Base-by-base conservation (phyloP, 2,888 invertebrate genomes). In the Dynastes maya region DNA sequence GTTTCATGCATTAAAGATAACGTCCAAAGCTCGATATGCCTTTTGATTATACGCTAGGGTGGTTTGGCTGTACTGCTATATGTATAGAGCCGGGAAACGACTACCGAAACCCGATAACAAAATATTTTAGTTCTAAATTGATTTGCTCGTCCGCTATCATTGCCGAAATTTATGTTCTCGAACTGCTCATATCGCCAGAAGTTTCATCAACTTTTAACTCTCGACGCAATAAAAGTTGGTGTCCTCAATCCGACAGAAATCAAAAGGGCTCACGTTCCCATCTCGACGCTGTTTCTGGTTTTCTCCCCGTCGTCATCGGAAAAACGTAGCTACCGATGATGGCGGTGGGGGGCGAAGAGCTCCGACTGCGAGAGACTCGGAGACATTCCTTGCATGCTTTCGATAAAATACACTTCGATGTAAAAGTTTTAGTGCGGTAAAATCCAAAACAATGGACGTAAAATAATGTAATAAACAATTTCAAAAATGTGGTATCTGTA, bases 381-480 rank as follows among this genome's bases (percentile, higher is more conserved):
- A 78, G 77, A 77, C 74, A 78, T 80, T 81, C 79, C 76, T 49
- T 37, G 77, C 77, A 81, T 80, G 78, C 79, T 65, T 76, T 65
- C 32, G 70, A 78, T 37, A 37, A 37, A 76, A 81, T 79, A 76
- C 29, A 67, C 80, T 77, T 78, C 75, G 71, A 4, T 45, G 67
- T 61, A 58, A 64, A 65, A 53, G 53, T 53, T 72, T 51, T 45
- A 68, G 75, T 72, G 76, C 80, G 76, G 76, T 68, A 79, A 78
- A 78, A 79, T 81, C 78, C 76, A 55, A 79, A 67, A 63, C 32
- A 29, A 61, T 22, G 55, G n/a, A 55, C 5, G 11, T n/a, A 5
- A 45, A 2, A 45, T 45, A 45, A 45, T 45, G 8, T 11, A 11
- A 37, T 8, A 45, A 45, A 45, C 45, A 45, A 11, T 11, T 45